Conservation (phyloP, 2,888 invertebrate species). For the Globia sparganii region DNA sequence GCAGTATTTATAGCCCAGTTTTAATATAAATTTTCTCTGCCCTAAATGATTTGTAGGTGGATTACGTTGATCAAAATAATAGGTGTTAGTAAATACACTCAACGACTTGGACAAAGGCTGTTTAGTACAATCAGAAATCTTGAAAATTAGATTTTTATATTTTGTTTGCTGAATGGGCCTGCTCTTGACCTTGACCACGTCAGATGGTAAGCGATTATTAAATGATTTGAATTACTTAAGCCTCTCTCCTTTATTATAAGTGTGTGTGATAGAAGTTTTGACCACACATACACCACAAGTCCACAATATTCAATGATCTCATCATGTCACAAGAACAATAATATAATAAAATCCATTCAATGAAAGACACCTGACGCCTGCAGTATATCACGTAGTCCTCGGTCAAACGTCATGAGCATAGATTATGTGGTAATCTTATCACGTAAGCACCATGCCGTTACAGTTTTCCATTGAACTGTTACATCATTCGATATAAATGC, state of each 20-base stretch:
- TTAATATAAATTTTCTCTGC: conserved; percentile 66
- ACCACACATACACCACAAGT: neutral
- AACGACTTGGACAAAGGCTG: conserved; percentile 6
- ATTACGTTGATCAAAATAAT: conserved; percentile 44
- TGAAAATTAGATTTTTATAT: neutral
- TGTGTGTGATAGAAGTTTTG: neutral
- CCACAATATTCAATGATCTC: neutral
- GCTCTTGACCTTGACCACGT: neutral
- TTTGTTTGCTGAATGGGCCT: neutral
- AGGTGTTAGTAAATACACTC: conserved; percentile 29
- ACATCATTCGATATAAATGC: conserved; percentile 65
- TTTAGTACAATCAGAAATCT: neutral
- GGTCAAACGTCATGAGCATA: conserved; percentile 50
- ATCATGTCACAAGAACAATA: conserved; percentile 41
- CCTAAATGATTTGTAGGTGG: conserved; percentile 60
- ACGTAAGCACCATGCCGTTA: conserved; percentile 64
- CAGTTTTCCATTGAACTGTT: conserved; percentile 67
- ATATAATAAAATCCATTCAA: conserved; percentile 42
- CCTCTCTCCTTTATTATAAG: neutral
- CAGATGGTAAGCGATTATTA: neutral
- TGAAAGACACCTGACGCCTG: conserved; percentile 52
- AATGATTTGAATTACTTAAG: neutral
- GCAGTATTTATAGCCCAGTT: conserved; percentile 75
- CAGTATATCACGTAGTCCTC: conserved; percentile 56
- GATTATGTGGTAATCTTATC: conserved; percentile 68